Conservation (phyloP, 2,797 vertebrate species). For the Limosa lapponica region DNA sequence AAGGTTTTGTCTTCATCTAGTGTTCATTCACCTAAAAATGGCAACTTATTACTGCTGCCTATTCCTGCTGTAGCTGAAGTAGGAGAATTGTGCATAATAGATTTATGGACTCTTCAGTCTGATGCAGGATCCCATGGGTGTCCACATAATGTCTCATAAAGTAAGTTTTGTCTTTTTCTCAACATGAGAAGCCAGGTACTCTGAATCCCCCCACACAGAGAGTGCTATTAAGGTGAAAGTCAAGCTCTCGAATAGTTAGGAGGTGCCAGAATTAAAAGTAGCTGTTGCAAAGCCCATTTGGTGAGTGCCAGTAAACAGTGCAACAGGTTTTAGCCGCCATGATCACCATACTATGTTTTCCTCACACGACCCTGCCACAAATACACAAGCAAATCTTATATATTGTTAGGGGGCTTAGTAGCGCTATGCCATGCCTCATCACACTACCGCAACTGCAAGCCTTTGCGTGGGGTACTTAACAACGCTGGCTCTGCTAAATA, state of each 20-base stretch:
- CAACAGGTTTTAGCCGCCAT: background rate
- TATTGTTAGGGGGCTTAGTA: background rate
- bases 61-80: background rate
- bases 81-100: background rate
- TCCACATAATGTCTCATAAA: background rate
- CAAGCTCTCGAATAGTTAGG: background rate
- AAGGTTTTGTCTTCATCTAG: background rate
- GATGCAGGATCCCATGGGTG: rapidly evolving
- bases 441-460: background rate
- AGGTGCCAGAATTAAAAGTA: background rate
- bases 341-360: background rate
- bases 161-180: background rate
- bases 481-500: background rate
- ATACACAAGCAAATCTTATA: background rate
- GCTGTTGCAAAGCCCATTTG: background rate
- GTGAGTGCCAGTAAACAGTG: background rate
- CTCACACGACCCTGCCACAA: background rate
- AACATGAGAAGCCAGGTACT: background rate
- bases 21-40: background rate
- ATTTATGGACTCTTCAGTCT: background rate
- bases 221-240: background rate
- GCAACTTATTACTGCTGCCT: background rate
- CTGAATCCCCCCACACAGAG: background rate
- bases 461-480: background rate
- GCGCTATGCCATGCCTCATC: rapidly evolving